phyloP scores from a whole-genome alignment of 2,113 vertebrate species.

The Globicephala melas region DNA sequence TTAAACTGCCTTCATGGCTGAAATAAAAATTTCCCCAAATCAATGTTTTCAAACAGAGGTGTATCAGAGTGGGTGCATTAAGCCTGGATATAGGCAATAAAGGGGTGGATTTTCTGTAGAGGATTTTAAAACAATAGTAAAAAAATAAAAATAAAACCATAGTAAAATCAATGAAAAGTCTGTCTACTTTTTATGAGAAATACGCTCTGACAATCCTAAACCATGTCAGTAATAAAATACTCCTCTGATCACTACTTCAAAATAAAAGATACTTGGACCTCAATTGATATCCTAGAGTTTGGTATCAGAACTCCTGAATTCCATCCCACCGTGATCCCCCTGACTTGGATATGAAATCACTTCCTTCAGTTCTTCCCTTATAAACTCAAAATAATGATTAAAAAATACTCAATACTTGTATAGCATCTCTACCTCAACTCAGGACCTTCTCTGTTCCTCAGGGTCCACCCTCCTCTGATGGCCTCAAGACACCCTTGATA shows the following conservation, averaged over 20 bases:
- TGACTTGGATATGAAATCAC: neutral
- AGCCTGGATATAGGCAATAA: neutral
- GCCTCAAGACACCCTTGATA: neutral
- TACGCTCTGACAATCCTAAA: neutral
- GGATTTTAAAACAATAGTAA: neutral
- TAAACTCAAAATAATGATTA: neutral
- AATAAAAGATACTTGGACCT: neutral
- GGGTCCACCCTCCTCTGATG: no score
- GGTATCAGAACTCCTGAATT: neutral
- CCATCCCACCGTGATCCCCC: neutral
- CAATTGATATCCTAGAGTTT: neutral
- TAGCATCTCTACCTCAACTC: neutral
- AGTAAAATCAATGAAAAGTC: neutral
- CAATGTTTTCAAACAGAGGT: neutral
- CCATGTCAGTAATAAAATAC: neutral
- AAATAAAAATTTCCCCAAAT: neutral
- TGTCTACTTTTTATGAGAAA: neutral
- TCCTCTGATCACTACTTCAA: neutral
- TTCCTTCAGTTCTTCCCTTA: neutral
- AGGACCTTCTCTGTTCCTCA: neutral
- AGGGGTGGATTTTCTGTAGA: neutral
- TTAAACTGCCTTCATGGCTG: neutral
- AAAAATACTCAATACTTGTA: neutral
- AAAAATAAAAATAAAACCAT: neutral
- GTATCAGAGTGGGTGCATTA: neutral